Percentiles rank a stretch among this genome's conserved stretches.
These are phyloP conservation scores for Tachina fera DNA, from an alignment of 2,888 invertebrate species.

Conservation along the genomic window DNA sequence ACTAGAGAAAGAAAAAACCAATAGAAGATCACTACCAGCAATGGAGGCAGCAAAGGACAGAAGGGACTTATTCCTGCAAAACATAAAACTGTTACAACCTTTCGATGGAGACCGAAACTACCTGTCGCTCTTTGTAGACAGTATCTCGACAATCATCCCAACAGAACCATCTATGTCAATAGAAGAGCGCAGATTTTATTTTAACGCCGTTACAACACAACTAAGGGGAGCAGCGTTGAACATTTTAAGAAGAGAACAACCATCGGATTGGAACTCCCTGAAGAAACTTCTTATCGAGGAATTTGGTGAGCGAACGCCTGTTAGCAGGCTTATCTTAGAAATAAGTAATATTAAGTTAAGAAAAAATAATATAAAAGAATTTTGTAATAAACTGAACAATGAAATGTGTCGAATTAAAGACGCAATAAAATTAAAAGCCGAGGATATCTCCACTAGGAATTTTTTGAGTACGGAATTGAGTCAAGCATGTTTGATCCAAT, in stretches of 20 bases:
- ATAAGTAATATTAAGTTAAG: constrained; percentile 44
- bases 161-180: constrained; percentile 1
- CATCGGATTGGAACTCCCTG: constrained; percentile 25
- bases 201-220: constrained; percentile 41
- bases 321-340: no score
- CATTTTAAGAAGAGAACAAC: constrained; percentile 48
- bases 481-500: no score
- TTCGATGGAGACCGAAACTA: constrained; percentile 50
- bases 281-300: constrained; percentile 20
- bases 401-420: constrained; percentile 16
- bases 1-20: no score
- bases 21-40: no score
- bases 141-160: constrained; percentile 31
- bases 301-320: no score
- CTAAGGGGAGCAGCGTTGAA: constrained; percentile 37
- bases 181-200: constrained; percentile 53
- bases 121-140: constrained; percentile 41
- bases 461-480: no score
- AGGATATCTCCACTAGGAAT: no score
- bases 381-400: constrained; percentile 37
- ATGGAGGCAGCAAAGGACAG: no score
- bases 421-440: constrained; percentile 5
- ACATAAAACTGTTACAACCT: constrained; percentile 33
- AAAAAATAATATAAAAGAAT: constrained; percentile 35
- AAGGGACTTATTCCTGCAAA: constrained; percentile 45